phyloP scores from a whole-genome alignment of 2,888 invertebrate species.

The Agonum fuliginosum region DNA sequence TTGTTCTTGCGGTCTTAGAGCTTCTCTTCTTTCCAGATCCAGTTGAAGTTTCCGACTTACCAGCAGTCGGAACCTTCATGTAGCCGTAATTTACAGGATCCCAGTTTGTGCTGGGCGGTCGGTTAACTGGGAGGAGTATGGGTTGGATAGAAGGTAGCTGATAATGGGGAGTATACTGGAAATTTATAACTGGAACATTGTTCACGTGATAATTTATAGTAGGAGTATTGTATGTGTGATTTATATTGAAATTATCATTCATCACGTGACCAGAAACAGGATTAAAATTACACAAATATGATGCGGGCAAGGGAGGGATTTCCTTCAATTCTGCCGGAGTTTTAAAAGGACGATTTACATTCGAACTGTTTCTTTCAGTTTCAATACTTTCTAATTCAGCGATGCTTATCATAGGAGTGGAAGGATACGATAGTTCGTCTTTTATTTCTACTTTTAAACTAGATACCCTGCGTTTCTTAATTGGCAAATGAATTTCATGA shows the following conservation, averaged over 20 bases:
- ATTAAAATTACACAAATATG: conserved; percentile 61
- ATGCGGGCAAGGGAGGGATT: conserved; percentile 67
- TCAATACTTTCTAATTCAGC: conserved; percentile 69
- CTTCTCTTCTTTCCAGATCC: conserved; percentile 32
- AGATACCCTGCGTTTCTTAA: conserved; percentile 55
- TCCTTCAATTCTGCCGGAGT: conserved; percentile 70
- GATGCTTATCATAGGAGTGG: conserved; percentile 70
- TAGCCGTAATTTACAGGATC: conserved; percentile 27
- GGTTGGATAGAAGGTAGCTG: conserved; percentile 48
- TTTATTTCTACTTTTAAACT: conserved; percentile 49
- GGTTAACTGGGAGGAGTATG: conserved; percentile 37
- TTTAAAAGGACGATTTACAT: conserved; percentile 66
- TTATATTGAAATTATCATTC: conserved; percentile 67
- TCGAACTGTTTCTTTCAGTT: conserved; percentile 59
- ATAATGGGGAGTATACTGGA: conserved; percentile 51
- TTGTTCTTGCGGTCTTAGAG: conserved; percentile 40
- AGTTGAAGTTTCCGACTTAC: conserved; percentile 47
- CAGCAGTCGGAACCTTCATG: conserved; percentile 48
- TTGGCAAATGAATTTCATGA: conserved; percentile 57
- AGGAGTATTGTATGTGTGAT: conserved; percentile 69
- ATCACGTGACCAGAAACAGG: conserved; percentile 65
- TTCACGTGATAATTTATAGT: conserved; percentile 69
- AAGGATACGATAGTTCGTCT: conserved; percentile 69
- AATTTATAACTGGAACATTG: conserved; percentile 56
- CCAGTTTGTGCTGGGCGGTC: conserved; percentile 20